Base-by-base conservation (phyloP, 1,140 invertebrate genomes). In the Melitaea cinxia region DNA sequence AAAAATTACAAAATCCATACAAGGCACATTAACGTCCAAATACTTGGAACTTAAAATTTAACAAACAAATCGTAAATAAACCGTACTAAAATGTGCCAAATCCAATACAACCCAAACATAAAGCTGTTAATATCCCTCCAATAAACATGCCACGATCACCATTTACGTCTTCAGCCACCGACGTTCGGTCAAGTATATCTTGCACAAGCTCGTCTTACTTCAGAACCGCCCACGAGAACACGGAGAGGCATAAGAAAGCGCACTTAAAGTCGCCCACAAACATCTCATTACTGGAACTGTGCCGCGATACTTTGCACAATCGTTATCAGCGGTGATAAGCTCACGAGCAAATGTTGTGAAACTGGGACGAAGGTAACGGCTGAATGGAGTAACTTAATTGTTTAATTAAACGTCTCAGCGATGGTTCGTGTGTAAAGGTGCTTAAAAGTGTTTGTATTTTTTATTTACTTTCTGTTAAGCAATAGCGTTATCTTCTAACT, bases 311-410 rank as follows among this genome's bases (percentile, higher is more conserved):
- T 70, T 70, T 70, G 62, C 71, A 70, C 74, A 76, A 76, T 67
- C 57, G 59, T 76, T 76, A 76, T 76, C 73, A 58, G 53, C 19
- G 42, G 45, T 53, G 71, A 73, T 76, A 76, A 69, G 68, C 66
- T 62, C 39, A 24, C 65, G 70, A 58, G 72, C 66, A 58, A 64
- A 72, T 42, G 33, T 71, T 71, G 68, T 49, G 71, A 69, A 77
- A 73, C 61, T 77, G 58, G 71, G 57, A 67, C 74, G 71, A 50
- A 73, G 71, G 68, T 57, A 59, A 57, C 15, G 55, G 30, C 45
- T 52, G 62, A 57, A 65, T 35, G 42, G 33, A 55, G 50, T 37
- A n/a, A 57, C 30, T 50, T 57, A 56, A 57, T 50, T 52, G 54
- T 64, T 64, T 56, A 56, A 56, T 45, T n/a, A 42, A 10, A 42